These are phyloP conservation scores for Acleris sparsana DNA, from an alignment of 2,888 invertebrate species.

Conservation along the genomic window DNA sequence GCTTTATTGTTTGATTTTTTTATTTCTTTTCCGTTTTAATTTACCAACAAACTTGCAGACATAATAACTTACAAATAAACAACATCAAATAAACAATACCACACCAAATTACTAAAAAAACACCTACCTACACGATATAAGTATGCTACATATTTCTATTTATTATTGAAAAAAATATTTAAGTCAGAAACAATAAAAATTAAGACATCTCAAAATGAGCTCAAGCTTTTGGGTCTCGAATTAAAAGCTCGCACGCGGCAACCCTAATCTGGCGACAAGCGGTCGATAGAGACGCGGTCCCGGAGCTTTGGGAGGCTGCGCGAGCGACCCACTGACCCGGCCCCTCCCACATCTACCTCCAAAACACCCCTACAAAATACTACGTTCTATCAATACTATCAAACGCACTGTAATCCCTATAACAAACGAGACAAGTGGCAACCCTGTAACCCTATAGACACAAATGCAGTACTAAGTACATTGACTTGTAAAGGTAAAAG, in stretches of 20 bases:
- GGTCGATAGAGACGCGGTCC: conserved; percentile 82
- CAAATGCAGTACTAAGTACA: conserved; percentile 44
- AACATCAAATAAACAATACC: too few species aligned
- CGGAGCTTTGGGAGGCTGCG: conserved; percentile 80
- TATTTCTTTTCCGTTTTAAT: too few species aligned
- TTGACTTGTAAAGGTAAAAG: conserved; percentile 20
- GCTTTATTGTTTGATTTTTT: too few species aligned
- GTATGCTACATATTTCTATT: too few species aligned
- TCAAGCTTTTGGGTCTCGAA: conserved; percentile 5
- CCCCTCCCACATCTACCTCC: conserved; percentile 50
- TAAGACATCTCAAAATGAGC: not conserved
- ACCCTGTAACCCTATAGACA: conserved; percentile 61
- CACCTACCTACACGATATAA: too few species aligned
- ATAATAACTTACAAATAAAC: too few species aligned
- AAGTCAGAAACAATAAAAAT: not conserved
- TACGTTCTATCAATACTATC: conserved; percentile 25
- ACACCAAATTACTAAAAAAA: too few species aligned
- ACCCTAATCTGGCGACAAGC: conserved; percentile 70
- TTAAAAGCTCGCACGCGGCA: conserved; percentile 43
- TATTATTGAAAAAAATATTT: too few species aligned
- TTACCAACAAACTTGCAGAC: too few species aligned
- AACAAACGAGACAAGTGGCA: conserved; percentile 49
- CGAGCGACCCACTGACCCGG: conserved; percentile 87
- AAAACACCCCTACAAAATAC: conserved; percentile 46
- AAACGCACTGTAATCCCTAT: not conserved